These are phyloP conservation scores for Myotis yumanensis DNA, from an alignment of 2,113 vertebrate genomes.

Conservation along the genomic window DNA sequence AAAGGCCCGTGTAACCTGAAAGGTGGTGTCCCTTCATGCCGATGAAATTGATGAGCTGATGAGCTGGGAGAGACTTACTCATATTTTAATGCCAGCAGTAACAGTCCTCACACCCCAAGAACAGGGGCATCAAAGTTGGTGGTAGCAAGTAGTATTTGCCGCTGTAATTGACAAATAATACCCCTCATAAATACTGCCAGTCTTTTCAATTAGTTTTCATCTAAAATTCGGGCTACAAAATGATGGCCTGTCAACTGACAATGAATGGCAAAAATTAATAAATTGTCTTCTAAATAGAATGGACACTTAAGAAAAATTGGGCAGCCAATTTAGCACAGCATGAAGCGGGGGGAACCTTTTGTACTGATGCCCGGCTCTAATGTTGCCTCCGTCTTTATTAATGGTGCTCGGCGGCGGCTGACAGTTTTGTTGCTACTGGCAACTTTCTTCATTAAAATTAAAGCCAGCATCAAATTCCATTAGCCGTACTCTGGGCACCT, in stretches of 20 bases:
- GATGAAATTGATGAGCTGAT: conserved; percentile 67
- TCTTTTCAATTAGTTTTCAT: conserved; percentile 95
- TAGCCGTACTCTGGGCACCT: conserved; percentile 88
- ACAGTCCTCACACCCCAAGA: background rate
- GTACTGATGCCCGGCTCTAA: conserved; percentile 85
- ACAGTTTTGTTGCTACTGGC: conserved; percentile 94
- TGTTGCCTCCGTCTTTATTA: conserved; percentile 90
- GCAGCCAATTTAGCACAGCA: conserved; percentile 90
- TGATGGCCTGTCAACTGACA: conserved; percentile 93
- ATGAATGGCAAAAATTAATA: conserved; percentile 93
- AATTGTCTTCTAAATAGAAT: conserved; percentile 90
- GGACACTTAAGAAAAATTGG: conserved; percentile 93
- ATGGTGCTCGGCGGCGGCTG: conserved; percentile 90
- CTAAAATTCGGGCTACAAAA: conserved; percentile 88
- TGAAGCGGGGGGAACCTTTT: conserved; percentile 88
- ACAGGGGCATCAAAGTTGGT: conserved; percentile 74
- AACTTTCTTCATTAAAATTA: conserved; percentile 93
- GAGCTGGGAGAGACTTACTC: conserved; percentile 40
- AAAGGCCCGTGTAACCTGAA: background rate
- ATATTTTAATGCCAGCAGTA: conserved; percentile 70
- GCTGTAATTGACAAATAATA: conserved; percentile 93
- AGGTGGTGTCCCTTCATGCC: conserved; percentile 50
- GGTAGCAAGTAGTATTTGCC: conserved; percentile 75
- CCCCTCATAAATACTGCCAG: conserved; percentile 92
- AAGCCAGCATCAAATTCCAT: conserved; percentile 92